Conservation (phyloP, 2,113 vertebrate species). For the Microcebus murinus region DNA sequence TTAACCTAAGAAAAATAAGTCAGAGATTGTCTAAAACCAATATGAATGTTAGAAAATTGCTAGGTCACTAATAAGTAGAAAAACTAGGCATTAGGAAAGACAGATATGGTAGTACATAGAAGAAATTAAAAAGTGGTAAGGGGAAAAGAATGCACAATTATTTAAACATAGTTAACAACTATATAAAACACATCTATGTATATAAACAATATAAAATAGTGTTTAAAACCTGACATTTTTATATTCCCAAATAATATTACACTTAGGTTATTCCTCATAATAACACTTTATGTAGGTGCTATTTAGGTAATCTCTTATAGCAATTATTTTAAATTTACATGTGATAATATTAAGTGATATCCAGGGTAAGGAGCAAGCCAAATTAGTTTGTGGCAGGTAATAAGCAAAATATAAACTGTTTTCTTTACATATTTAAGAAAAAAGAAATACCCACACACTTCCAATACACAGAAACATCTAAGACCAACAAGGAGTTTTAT, state of each 20-base stretch:
- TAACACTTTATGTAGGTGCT: neutral
- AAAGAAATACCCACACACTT: neutral
- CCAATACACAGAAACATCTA: neutral
- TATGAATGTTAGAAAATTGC: neutral
- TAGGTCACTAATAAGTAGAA: neutral
- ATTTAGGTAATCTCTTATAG: neutral
- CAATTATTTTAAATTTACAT: neutral
- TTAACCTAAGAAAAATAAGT: constrained; percentile 20
- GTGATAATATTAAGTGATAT: neutral
- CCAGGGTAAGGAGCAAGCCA: neutral
- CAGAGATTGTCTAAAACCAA: neutral
- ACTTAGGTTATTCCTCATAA: neutral
- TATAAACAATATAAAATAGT: neutral
- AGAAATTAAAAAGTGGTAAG: neutral
- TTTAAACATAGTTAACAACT: neutral
- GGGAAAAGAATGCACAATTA: neutral
- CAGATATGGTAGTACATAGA: neutral
- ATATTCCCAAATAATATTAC: neutral
- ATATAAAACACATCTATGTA: neutral
- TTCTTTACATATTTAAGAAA: neutral
- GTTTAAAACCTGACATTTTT: neutral
- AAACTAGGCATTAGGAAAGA: neutral
- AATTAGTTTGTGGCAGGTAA: neutral
- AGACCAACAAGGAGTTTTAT: neutral
- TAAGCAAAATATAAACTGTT: neutral